Conservation (phyloP, 2,797 vertebrate genomes). For the Okamejei kenojei region DNA sequence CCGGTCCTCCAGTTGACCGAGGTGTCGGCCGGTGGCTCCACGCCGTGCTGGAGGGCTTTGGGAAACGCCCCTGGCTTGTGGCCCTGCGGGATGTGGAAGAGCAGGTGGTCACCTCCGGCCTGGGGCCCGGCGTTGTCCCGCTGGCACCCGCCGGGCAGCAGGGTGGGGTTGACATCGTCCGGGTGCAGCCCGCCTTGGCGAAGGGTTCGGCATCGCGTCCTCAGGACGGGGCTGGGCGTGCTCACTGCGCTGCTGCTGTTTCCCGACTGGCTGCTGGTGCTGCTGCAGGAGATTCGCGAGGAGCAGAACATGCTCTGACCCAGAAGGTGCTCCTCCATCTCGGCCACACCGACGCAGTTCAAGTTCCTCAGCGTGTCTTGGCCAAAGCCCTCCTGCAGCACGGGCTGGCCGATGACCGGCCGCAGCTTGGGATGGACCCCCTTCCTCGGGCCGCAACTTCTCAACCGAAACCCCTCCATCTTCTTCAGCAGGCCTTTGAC, state of each 20-base stretch:
- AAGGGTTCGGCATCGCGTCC: slow-evolving; percentile 55
- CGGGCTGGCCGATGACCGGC: slow-evolving; percentile 57
- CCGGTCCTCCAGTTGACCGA: slow-evolving; percentile 75
- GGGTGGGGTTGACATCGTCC: slow-evolving; percentile 47
- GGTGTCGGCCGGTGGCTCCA: slow-evolving; percentile 52
- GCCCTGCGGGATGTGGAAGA: slow-evolving; percentile 69
- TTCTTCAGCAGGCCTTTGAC: slow-evolving; percentile 66
- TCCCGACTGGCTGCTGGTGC: slow-evolving; percentile 59
- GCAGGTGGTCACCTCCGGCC: slow-evolving; percentile 44
- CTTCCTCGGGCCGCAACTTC: slow-evolving; percentile 50
- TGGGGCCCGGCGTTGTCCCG: slow-evolving; percentile 55
- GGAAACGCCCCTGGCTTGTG: slow-evolving; percentile 83
- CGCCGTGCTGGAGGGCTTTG: slow-evolving; percentile 60
- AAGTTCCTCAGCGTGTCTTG: slow-evolving; percentile 60
- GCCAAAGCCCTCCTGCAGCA: slow-evolving; percentile 59
- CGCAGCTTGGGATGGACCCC: slow-evolving; percentile 46
- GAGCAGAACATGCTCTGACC: slow-evolving; percentile 51
- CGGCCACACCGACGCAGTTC: slow-evolving; percentile 55
- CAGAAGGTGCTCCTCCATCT: slow-evolving; percentile 47
- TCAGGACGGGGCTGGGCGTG: slow-evolving; percentile 62
- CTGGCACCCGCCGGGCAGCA: slow-evolving; percentile 36
- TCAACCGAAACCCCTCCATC: slow-evolving; percentile 72
- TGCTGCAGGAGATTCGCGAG: slow-evolving; percentile 53
- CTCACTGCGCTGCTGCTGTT: slow-evolving; percentile 65
- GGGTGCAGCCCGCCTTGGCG: slow-evolving; percentile 47